Conservation (phyloP, 2,113 vertebrate species). For the Hyperopisus bebe region DNA sequence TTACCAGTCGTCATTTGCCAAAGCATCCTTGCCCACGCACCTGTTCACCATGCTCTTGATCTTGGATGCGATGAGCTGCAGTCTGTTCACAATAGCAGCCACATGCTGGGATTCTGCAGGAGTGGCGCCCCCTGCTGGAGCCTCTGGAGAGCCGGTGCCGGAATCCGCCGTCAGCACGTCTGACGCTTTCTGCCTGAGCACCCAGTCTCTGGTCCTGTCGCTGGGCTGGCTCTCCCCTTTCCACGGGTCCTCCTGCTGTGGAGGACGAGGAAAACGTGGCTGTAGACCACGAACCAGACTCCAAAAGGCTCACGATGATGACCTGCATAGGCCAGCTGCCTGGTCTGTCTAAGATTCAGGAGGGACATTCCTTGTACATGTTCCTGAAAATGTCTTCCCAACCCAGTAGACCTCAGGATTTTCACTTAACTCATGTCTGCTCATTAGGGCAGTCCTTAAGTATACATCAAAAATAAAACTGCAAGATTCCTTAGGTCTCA, state of each 20-base stretch:
- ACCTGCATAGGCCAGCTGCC: neutral
- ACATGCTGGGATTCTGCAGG: conserved; percentile 53
- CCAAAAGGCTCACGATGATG: neutral
- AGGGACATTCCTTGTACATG: neutral
- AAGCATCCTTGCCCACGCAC: conserved; percentile 30
- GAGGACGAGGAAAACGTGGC: neutral
- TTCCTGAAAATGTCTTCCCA: neutral
- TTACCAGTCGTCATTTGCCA: conserved; percentile 53
- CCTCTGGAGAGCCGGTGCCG: conserved; percentile 38
- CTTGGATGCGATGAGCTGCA: conserved; percentile 67
- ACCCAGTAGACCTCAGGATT: no score
- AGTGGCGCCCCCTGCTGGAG: conserved; percentile 31
- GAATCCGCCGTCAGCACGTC: conserved; percentile 47
- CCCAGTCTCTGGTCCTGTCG: conserved; percentile 75
- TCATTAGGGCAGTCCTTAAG: no score
- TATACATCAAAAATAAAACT: no score
- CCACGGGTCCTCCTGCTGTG: conserved; percentile 13
- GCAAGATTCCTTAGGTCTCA: no score
- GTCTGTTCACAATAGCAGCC: conserved; percentile 64
- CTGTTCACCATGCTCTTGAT: conserved; percentile 65
- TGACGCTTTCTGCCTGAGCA: conserved; percentile 72
- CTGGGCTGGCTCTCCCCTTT: conserved; percentile 28
- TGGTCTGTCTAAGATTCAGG: no score
- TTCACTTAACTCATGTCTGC: no score
- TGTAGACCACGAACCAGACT: neutral